A percentile compares a stretch with the other conserved stretches of the same genome.
phyloP scores from a whole-genome alignment of 1,140 invertebrate genomes.

The Triops longicaudatus region DNA sequence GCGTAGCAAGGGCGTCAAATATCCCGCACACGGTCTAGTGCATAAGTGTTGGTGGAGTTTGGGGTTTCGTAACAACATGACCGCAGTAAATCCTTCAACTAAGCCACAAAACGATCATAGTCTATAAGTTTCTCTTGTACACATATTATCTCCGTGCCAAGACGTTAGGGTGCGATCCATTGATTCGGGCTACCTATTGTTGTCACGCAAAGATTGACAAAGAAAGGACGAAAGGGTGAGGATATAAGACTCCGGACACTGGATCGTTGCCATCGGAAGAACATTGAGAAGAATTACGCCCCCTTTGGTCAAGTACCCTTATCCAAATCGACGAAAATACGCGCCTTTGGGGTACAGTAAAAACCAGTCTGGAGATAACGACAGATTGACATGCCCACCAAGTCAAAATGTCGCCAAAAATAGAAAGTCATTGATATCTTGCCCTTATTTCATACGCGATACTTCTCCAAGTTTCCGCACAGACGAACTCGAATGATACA shows the following conservation, averaged over 20 bases:
- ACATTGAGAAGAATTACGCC: not conserved
- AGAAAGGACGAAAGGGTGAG: not conserved
- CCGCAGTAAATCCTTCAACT: too few relatives aligned
- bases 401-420: not conserved
- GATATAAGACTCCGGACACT: not conserved
- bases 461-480: not conserved
- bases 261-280: not conserved
- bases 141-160: not conserved
- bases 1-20: too few relatives aligned
- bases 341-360: not conserved
- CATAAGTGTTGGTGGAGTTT: too few relatives aligned
- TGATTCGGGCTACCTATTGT: not conserved
- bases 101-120: too few relatives aligned
- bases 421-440: not conserved
- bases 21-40: too few relatives aligned
- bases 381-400: not conserved
- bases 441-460: not conserved
- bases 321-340: not conserved
- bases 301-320: slow-evolving; percentile 3
- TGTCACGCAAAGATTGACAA: slow-evolving; percentile 1
- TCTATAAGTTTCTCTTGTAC: not conserved
- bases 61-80: too few relatives aligned
- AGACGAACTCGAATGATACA: not conserved
- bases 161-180: not conserved
- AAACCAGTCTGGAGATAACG: not conserved